Conservation (phyloP, 2,888 invertebrate genomes). For the Latrodectus elegans region DNA sequence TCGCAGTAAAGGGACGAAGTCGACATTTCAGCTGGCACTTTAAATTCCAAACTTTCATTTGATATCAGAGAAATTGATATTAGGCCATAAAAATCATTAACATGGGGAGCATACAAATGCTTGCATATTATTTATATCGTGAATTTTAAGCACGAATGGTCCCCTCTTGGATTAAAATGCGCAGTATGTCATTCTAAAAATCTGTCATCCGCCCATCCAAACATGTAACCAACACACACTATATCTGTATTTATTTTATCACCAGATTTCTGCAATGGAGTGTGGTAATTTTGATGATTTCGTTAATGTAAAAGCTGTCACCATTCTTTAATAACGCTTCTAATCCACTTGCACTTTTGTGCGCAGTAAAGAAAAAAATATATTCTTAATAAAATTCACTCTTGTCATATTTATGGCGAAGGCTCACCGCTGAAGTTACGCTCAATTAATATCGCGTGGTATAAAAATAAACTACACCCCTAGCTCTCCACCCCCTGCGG, state of each 20-base stretch:
- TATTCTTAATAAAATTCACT: background rate
- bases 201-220: background rate
- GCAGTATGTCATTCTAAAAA: background rate
- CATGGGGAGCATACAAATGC: too few species aligned
- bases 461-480: slow-evolving; percentile 16
- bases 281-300: background rate
- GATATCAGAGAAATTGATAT: too few species aligned
- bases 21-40: too few species aligned
- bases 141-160: too few species aligned
- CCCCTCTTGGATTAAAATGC: too few species aligned
- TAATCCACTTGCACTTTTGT: background rate
- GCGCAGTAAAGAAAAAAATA: background rate
- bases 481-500: too few species aligned
- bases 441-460: slow-evolving; percentile 37
- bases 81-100: too few species aligned
- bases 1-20: too few species aligned
- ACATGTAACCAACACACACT: background rate
- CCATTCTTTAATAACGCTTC: background rate
- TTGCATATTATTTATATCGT: too few species aligned
- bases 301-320: background rate
- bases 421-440: slow-evolving; percentile 8
- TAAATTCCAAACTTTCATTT: too few species aligned
- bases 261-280: background rate
- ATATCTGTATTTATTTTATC: background rate
- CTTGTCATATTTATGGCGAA: slow-evolving; percentile 27